Percentiles rank a stretch among this genome's conserved stretches.
Evolutionary conservation across 2,797 vertebrate genomes (phyloP).

Genomic region (Tamandua tetradactyla): DNA sequence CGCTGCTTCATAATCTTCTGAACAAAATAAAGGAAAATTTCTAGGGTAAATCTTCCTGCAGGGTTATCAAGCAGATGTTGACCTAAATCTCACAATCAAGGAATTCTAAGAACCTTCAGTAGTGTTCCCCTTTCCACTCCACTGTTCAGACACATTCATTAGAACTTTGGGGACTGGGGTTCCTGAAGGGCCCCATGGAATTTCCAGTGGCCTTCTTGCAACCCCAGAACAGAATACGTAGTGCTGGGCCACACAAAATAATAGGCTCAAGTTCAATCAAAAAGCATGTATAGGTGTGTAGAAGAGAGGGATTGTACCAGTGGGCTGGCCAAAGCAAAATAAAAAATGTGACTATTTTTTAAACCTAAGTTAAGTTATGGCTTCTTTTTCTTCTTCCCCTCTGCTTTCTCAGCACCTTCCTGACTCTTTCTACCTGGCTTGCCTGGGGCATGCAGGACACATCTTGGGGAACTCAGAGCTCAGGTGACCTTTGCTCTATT

Average conservation of each 20-base stretch:
- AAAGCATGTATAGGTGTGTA: neutral
- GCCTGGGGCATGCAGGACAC: accelerated
- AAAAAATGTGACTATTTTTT: neutral
- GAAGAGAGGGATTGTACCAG: neutral
- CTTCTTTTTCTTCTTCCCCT: neutral
- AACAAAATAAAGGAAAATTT: neutral
- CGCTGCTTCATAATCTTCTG: neutral
- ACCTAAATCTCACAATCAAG: neutral
- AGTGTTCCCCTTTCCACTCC: neutral
- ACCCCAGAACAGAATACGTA: neutral
- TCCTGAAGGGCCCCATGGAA: neutral
- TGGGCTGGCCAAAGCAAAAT: neutral
- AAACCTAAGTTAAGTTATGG: too few relatives aligned
- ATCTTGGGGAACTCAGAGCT: neutral
- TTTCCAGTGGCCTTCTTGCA: neutral
- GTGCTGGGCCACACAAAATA: neutral
- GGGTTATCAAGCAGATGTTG: neutral
- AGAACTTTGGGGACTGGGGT: neutral
- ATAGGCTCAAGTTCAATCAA: neutral
- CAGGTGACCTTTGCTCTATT: too few relatives aligned
- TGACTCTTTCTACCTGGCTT: neutral
- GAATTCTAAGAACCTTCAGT: neutral
- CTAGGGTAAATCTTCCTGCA: neutral
- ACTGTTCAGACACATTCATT: neutral
- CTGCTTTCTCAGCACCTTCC: neutral